Evolutionary conservation across 1,140 invertebrate genomes (phyloP).

Genomic region (Bombus polaris): DNA sequence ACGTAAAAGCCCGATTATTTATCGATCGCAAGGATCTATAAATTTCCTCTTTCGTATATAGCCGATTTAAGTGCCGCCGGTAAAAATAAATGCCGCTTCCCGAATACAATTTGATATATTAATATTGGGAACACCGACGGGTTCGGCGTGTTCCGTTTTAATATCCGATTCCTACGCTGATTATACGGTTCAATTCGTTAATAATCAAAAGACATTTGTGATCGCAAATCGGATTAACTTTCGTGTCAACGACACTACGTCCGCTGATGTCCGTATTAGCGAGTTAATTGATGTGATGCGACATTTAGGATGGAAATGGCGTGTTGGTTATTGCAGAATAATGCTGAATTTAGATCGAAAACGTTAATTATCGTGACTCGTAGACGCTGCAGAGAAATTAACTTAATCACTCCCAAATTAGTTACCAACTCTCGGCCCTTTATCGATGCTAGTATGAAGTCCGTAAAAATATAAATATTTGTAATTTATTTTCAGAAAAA

Average conservation of each 20-base stretch:
- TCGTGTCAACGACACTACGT: not conserved
- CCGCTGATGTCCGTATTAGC: not conserved
- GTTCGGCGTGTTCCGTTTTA: not conserved
- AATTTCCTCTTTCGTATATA: not conserved
- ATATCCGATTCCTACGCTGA: not conserved
- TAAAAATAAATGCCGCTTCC: not conserved
- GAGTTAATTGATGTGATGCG: not conserved
- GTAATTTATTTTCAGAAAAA: not conserved
- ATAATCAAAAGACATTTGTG: constrained; percentile 1
- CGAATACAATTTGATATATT: not conserved
- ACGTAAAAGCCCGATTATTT: not conserved
- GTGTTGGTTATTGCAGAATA: not conserved
- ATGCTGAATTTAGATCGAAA: not conserved
- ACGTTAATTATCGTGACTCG: not conserved
- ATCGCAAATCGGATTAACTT: constrained; percentile 4
- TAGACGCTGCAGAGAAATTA: not conserved
- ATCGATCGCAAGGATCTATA: not conserved
- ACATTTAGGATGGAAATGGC: not conserved
- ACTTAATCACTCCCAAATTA: not conserved
- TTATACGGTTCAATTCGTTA: not conserved
- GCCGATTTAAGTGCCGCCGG: not conserved
- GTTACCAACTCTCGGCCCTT: not conserved
- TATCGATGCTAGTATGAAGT: not conserved
- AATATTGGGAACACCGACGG: no score
- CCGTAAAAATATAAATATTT: not conserved